Conservation (phyloP, 37 sponge, comb jelly and placozoan species). For the Halichondria panicea region DNA sequence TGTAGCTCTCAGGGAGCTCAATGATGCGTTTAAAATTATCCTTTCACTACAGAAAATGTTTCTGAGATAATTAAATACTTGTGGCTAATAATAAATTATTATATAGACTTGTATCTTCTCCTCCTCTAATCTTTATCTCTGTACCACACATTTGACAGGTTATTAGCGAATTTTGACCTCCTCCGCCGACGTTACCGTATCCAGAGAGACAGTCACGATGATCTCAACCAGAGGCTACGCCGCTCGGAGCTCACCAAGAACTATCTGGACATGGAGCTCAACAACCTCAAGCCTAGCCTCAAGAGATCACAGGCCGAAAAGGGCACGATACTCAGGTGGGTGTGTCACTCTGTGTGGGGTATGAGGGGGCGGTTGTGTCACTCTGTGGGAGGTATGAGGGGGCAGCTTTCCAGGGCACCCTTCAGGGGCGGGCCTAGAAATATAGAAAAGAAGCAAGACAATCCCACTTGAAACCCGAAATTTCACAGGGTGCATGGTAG, state of each 20-base stretch:
- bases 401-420: no score
- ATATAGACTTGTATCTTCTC: no score
- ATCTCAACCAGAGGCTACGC: slow-evolving; percentile 41
- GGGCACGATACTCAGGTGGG: slow-evolving; percentile 29
- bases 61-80: no score
- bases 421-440: no score
- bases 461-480: no score
- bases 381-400: no score
- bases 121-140: slow-evolving; percentile 1
- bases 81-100: background rate
- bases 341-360: background rate
- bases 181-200: slow-evolving; percentile 20
- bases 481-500: no score
- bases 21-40: no score
- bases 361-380: no score
- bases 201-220: slow-evolving; percentile 39
- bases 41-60: no score
- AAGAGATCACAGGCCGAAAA: slow-evolving; percentile 65
- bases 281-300: slow-evolving; percentile 72
- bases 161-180: slow-evolving; percentile 41
- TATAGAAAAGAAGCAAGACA: no score
- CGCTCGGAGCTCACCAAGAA: slow-evolving; percentile 58
- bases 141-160: background rate
- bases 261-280: slow-evolving; percentile 58
- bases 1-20: no score